phyloP scores from a whole-genome alignment of 2,797 vertebrate species.

The Arvicola amphibius region DNA sequence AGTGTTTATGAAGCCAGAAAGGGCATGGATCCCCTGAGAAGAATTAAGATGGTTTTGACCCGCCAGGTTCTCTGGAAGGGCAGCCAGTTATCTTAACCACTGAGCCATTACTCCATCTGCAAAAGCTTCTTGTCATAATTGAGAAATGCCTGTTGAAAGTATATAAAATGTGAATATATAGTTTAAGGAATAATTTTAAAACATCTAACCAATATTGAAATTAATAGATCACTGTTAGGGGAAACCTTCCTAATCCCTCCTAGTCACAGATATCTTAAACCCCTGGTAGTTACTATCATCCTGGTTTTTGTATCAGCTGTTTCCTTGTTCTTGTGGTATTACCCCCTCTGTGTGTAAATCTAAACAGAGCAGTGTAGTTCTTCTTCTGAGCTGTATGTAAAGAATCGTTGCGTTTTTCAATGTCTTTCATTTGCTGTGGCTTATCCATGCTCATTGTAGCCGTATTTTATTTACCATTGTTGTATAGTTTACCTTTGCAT shows the following conservation, averaged over 20 bases:
- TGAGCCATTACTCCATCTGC: neutral
- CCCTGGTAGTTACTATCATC: neutral
- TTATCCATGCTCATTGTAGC: neutral
- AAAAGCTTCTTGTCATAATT: neutral
- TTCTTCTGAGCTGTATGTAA: conserved; percentile 46
- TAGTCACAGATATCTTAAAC: neutral
- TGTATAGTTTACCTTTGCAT: conserved; percentile 31
- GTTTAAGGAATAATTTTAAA: conserved; percentile 49
- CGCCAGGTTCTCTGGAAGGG: neutral
- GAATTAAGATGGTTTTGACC: neutral
- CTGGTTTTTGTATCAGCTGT: neutral
- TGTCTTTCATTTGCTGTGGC: neutral
- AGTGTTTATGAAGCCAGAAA: neutral
- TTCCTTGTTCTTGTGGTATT: conserved; percentile 8
- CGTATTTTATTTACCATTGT: conserved; percentile 17
- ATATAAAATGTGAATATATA: conserved; percentile 33
- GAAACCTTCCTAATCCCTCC: neutral
- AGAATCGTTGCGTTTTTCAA: neutral
- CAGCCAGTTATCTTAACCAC: neutral
- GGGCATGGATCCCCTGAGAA: neutral
- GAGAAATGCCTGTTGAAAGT: conserved; percentile 5
- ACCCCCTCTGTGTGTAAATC: neutral
- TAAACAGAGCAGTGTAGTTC: conserved; percentile 22
- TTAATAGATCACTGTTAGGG: neutral
- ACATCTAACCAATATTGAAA: neutral